phyloP scores from a whole-genome alignment of 2,797 vertebrate genomes.

The Meriones psammophilus region DNA sequence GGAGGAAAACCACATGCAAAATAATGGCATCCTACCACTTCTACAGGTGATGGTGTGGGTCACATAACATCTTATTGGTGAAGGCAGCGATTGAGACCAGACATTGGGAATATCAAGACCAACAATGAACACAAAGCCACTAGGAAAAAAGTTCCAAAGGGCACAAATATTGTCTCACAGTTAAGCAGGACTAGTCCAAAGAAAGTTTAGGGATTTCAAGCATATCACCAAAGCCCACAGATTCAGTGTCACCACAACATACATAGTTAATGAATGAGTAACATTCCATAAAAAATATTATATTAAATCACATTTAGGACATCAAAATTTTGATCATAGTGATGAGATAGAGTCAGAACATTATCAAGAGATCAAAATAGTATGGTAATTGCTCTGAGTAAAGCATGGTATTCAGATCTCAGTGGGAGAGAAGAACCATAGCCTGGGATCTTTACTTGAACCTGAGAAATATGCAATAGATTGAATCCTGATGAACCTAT shows the following conservation, averaged over 20 bases:
- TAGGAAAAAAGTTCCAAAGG: neutral
- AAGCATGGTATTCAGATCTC: neutral
- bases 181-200: neutral
- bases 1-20: too few species aligned
- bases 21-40: too few species aligned
- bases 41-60: neutral
- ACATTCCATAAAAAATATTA: neutral
- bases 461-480: neutral
- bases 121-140: neutral
- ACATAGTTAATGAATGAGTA: neutral
- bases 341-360: neutral
- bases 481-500: neutral
- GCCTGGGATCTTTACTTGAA: neutral
- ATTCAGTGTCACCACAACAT: neutral
- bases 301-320: slow-evolving; percentile 1
- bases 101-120: neutral
- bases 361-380: neutral
- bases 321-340: neutral
- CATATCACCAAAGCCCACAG: neutral
- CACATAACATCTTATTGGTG: neutral
- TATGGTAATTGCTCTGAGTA: neutral
- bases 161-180: neutral
- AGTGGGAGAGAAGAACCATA: neutral
- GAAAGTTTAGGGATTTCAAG: neutral
- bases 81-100: neutral